Evolutionary conservation across 2,797 vertebrate species (phyloP).

Genomic region (Lepus oiostolus): DNA sequence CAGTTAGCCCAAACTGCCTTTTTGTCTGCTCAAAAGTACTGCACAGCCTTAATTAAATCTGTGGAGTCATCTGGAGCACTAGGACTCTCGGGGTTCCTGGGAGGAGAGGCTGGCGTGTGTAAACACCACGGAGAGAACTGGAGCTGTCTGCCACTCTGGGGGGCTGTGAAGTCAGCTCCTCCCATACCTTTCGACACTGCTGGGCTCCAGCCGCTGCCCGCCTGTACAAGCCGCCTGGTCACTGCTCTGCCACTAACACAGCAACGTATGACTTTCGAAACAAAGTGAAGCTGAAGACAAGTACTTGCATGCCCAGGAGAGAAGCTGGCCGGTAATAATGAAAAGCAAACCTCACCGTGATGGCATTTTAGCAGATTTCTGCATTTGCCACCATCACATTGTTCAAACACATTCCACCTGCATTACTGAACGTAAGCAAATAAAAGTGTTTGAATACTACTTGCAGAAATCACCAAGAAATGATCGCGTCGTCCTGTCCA

Average conservation of each 20-base stretch:
- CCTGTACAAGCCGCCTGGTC: conserved; percentile 25
- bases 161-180: not conserved
- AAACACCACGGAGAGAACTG: conserved; percentile 40
- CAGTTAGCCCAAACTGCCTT: conserved; percentile 71
- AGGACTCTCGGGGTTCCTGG: not conserved
- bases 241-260: not conserved
- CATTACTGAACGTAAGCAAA: conserved; percentile 60
- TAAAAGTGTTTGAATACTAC: conserved; percentile 59
- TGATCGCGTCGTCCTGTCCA: conserved; percentile 6
- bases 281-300: conserved; percentile 25
- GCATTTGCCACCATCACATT: not conserved
- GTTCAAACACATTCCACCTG: conserved; percentile 48
- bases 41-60: conserved; percentile 60
- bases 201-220: conserved; percentile 13
- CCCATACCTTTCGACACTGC: not conserved
- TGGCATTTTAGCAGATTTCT: not conserved
- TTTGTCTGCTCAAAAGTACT: conserved; percentile 40
- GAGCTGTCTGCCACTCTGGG: not conserved
- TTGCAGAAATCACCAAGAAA: conserved; percentile 51
- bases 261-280: conserved; percentile 53
- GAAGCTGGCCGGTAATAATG: rapidly evolving
- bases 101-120: not conserved
- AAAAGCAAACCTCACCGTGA: not conserved
- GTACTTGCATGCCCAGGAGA: not conserved
- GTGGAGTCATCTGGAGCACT: not conserved